A percentile compares a stretch with the other conserved stretches of the same genome.
Conservation (phyloP, 2,888 invertebrate genomes). For the Latrodectus hesperus region DNA sequence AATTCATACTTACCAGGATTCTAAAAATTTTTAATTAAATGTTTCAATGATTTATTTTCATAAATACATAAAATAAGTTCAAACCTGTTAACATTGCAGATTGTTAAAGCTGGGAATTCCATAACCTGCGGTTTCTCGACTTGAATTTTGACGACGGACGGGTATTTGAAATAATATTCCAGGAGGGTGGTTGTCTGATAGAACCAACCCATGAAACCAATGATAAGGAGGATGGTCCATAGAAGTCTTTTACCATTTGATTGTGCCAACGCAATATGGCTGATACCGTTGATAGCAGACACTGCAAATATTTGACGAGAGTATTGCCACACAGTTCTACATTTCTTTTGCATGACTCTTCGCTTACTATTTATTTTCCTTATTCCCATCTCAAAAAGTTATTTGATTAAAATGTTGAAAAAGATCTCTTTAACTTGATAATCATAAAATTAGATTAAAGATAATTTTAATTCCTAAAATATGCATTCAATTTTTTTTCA, state of each 20-base stretch:
- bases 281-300: constrained; percentile 51
- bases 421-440: too few relatives aligned
- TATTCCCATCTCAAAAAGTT: too few relatives aligned
- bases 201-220: constrained; percentile 52
- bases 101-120: constrained; percentile 53
- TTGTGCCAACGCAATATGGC: constrained; percentile 44
- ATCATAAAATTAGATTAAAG: too few relatives aligned
- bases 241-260: constrained; percentile 7
- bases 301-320: constrained; percentile 46
- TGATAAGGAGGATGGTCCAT: constrained; percentile 33
- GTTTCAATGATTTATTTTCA: too few relatives aligned
- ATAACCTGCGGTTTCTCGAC: constrained; percentile 48
- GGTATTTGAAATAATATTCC: constrained; percentile 53
- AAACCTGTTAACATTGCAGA: constrained; percentile 64
- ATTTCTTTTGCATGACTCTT: too few relatives aligned
- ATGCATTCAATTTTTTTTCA: too few relatives aligned
- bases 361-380: too few relatives aligned
- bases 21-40: too few relatives aligned
- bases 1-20: too few relatives aligned
- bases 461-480: too few relatives aligned
- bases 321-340: constrained; percentile 21
- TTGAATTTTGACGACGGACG: constrained; percentile 52
- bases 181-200: constrained; percentile 53
- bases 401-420: too few relatives aligned
- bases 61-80: neutral